phyloP scores from a whole-genome alignment of 2,888 invertebrate species.

The Plagodis dolabraria region DNA sequence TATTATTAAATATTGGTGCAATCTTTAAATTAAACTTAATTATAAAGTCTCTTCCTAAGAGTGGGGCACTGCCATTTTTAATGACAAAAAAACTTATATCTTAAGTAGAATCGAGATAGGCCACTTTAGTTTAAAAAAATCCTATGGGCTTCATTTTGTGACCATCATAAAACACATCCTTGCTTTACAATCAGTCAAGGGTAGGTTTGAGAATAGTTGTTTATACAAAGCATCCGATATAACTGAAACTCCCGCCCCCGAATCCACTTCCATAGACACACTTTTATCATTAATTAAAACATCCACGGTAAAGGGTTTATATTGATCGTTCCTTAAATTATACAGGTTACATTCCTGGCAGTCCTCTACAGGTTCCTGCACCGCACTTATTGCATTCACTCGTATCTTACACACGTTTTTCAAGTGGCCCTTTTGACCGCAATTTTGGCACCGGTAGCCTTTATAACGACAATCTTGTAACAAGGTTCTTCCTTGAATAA shows the following conservation, averaged over 20 bases:
- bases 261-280: constrained; percentile 19
- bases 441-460: too few relatives aligned
- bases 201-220: too few relatives aligned
- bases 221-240: too few relatives aligned
- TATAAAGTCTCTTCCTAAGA: too few relatives aligned
- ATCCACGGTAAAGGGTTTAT: constrained; percentile 5
- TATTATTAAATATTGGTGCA: not conserved
- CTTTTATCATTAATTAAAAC: not conserved
- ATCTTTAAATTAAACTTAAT: constrained; percentile 2
- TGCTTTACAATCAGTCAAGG: too few relatives aligned
- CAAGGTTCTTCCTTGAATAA: too few relatives aligned
- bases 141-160: too few relatives aligned
- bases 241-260: constrained; percentile 26
- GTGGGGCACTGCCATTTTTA: too few relatives aligned
- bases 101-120: too few relatives aligned
- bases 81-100: too few relatives aligned
- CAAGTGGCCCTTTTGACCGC: constrained; percentile 27
- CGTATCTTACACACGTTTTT: not conserved
- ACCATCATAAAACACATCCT: too few relatives aligned
- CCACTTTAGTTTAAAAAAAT: too few relatives aligned
- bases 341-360: constrained; percentile 23
- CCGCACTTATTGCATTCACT: not conserved
- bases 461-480: constrained; percentile 26
- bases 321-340: constrained; percentile 22
- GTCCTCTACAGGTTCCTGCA: not conserved